Base-by-base conservation (phyloP, 2,888 invertebrate species). In the Tortrix viridana region DNA sequence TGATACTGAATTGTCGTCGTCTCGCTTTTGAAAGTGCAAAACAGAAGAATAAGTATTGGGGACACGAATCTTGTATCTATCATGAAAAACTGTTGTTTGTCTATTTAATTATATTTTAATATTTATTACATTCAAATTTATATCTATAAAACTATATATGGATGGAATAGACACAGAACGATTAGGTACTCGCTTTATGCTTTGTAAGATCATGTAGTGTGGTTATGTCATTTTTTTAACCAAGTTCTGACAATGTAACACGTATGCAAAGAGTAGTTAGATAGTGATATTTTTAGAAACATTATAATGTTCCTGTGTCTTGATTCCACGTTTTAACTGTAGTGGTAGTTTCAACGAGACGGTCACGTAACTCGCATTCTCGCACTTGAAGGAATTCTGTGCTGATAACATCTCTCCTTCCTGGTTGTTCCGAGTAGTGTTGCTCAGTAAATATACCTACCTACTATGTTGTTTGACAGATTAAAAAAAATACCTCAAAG, bases 1-100 rank as follows among this genome's bases (percentile, higher is more conserved):
- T 73, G 81, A 86, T 86, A 84, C 85, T 80, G 86, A 85, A 86
- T 81, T 80, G 81, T 85, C 83, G 76, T 80, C 80, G 76, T 77
- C 71, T 52, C 32, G 19, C 18, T 46, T 56, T 47, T 41, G 41
- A n/a, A 44, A 44, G 38, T 20, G 37, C 38, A 49, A 62, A 52
- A 46, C 16, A 43, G 32, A 49, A 22, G 5, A 41, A 32, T 12
- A 37, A 23, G 19, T 37, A 22, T 41, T 9, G 22, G 12, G 38
- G 53, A 23, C 41, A 22, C 16, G 18, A 53, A 12, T 49, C 0
- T n/a, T 48, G 14, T 38, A 19, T n/a, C n/a, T n/a, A n/a, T n/a
- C n/a, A n/a, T n/a, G n/a, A n/a, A n/a, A n/a, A n/a, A n/a, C n/a
- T n/a, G n/a, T n/a, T n/a, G n/a, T n/a, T n/a, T n/a, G n/a, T n/a